Evolutionary conservation across 1,140 invertebrate genomes (phyloP).

Genomic region (Drosophila tani): DNA sequence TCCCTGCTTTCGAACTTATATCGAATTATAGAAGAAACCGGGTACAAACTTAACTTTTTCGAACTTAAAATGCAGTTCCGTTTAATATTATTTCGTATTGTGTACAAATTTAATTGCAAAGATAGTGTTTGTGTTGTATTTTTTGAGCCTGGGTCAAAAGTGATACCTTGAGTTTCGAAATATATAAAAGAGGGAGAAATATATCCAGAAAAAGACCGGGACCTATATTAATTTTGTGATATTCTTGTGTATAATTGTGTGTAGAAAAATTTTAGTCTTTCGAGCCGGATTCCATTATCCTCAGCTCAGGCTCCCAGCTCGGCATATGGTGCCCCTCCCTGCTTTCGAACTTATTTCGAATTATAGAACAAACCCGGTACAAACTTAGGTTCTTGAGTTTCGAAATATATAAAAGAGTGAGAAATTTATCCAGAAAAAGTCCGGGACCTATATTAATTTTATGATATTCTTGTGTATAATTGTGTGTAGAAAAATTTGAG

Average conservation of each 20-base stretch:
- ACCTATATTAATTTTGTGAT: background rate
- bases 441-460: too few relatives aligned
- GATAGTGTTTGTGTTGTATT: background rate
- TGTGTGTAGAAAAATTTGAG: too few relatives aligned
- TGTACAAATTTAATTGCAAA: slow-evolving; percentile 11
- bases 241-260: slow-evolving; percentile 13
- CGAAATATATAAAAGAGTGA: too few relatives aligned
- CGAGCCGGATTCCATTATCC: too few relatives aligned
- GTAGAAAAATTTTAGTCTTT: background rate
- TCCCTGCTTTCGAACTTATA: too few relatives aligned
- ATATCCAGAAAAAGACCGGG: background rate
- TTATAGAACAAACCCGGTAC: background rate
- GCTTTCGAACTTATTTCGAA: too few relatives aligned
- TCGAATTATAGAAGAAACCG: background rate
- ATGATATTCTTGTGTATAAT: too few relatives aligned
- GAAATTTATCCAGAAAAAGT: too few relatives aligned
- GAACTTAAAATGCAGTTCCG: slow-evolving; percentile 4
- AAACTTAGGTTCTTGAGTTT: too few relatives aligned
- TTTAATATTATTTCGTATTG: background rate
- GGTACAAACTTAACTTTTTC: background rate
- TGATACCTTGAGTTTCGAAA: slow-evolving; percentile 2
- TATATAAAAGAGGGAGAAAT: too few relatives aligned
- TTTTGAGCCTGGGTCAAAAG: slow-evolving; percentile 27
- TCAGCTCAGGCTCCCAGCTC: background rate
- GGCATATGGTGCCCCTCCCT: too few relatives aligned